These are phyloP conservation scores for Sceloporus undulatus DNA, from an alignment of 2,113 vertebrate species.

Conservation along the genomic window DNA sequence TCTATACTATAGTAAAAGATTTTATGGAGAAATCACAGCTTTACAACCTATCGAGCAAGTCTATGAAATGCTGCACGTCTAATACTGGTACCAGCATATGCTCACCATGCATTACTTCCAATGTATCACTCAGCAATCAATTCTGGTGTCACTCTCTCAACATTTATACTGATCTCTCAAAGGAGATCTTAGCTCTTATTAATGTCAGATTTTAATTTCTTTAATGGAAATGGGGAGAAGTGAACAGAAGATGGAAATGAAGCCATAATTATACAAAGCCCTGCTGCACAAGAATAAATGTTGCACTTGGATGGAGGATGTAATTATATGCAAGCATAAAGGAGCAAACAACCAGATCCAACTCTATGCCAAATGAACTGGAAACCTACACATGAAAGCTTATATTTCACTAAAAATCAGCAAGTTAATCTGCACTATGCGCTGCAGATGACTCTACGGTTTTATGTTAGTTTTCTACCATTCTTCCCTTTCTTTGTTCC, in stretches of 20 bases:
- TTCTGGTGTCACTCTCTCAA: not conserved
- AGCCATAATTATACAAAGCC: not conserved
- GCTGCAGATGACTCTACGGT: not conserved
- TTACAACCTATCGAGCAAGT: not conserved
- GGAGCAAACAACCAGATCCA: not conserved
- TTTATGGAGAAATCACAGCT: not conserved
- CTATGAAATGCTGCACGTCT: not conserved
- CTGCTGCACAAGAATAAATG: not conserved
- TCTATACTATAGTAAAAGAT: not conserved
- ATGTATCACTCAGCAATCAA: not conserved
- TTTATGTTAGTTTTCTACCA: slow-evolving; percentile 18
- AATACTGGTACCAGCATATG: not conserved
- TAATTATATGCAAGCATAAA: not conserved
- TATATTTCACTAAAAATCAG: too few species aligned
- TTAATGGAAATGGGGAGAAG: not conserved
- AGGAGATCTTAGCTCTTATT: not conserved
- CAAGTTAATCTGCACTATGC: not conserved
- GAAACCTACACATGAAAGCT: not conserved
- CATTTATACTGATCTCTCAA: not conserved
- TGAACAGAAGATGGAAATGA: not conserved
- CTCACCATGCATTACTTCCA: not conserved
- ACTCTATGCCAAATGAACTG: not conserved
- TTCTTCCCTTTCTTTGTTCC: slow-evolving; percentile 47
- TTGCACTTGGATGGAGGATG: not conserved
- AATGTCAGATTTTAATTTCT: not conserved